Conservation (phyloP, 2,888 invertebrate species). For the Ecliptopera silaceata region DNA sequence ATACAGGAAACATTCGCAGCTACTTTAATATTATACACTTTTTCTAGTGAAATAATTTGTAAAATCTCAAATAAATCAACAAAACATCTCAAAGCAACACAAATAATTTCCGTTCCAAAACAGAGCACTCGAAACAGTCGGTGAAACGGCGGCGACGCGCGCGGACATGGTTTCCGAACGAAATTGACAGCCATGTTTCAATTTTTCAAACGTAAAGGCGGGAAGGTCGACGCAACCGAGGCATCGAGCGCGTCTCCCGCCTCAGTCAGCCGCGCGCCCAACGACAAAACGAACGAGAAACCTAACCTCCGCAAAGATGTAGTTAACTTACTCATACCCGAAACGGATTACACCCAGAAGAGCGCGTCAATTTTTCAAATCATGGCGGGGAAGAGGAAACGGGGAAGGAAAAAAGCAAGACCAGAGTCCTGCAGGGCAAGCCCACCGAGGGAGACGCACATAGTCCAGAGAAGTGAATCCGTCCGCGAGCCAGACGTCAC, state of each 20-base stretch:
- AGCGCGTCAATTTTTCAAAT: conserved; percentile 69
- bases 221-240: conserved; percentile 63
- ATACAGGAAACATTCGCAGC: not conserved
- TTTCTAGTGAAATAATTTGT: conserved; percentile 7
- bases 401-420: conserved; percentile 57
- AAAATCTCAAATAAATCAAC: conserved; percentile 26
- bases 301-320: conserved; percentile 66
- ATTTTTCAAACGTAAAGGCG: conserved; percentile 77
- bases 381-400: conserved; percentile 73
- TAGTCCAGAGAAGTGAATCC: conserved; percentile 42
- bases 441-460: conserved; percentile 47
- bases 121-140: conserved; percentile 61
- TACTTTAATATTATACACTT: not conserved
- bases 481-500: conserved; percentile 58
- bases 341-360: conserved; percentile 70
- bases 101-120: conserved; percentile 34
- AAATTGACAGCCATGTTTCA: conserved; percentile 66
- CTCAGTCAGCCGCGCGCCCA: conserved; percentile 63
- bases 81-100: conserved; percentile 29
- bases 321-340: conserved; percentile 72
- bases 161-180: conserved; percentile 61
- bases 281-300: conserved; percentile 53
- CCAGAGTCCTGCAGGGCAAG: conserved; percentile 62
- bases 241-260: conserved; percentile 48
- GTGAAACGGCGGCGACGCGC: conserved; percentile 43